Conservation (phyloP, 2,888 invertebrate genomes). For the Caenorhabditis sp. region DNA sequence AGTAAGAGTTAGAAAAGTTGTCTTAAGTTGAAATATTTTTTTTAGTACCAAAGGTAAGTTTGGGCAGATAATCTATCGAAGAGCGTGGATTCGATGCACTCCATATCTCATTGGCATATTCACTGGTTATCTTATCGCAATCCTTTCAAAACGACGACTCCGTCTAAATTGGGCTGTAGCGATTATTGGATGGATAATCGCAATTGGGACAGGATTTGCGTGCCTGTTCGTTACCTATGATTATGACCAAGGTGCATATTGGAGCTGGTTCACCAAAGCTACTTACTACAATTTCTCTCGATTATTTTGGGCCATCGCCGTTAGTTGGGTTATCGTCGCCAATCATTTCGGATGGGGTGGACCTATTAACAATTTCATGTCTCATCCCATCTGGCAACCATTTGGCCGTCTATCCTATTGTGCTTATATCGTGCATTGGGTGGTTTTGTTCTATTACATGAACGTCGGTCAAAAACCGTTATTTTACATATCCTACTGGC, state of each 20-base stretch:
- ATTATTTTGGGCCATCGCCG: slow-evolving; percentile 71
- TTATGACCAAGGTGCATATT: slow-evolving; percentile 33
- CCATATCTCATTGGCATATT: slow-evolving; percentile 72
- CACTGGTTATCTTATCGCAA: slow-evolving; percentile 67
- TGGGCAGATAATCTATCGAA: slow-evolving; percentile 10
- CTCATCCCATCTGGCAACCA: slow-evolving; percentile 76
- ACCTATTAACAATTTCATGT: slow-evolving; percentile 56
- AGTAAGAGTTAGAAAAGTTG: neutral
- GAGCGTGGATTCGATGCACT: slow-evolving; percentile 67
- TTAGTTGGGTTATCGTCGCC: slow-evolving; percentile 73
- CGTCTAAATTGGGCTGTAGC: slow-evolving; percentile 20
- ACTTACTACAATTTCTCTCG: slow-evolving; percentile 56
- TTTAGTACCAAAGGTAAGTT: slow-evolving; percentile 11
- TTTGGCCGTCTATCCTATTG: slow-evolving; percentile 89
- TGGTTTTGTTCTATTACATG: slow-evolving; percentile 40
- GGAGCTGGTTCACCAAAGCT: slow-evolving; percentile 24
- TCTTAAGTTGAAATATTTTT: neutral
- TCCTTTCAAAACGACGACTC: slow-evolving; percentile 18
- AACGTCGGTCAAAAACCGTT: slow-evolving; percentile 29
- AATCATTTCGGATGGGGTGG: slow-evolving; percentile 73
- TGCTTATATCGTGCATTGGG: slow-evolving; percentile 79
- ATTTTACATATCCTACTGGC: slow-evolving; percentile 30
- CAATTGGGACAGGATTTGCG: slow-evolving; percentile 22
- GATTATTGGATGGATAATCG: slow-evolving; percentile 24
- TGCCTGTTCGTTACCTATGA: slow-evolving; percentile 33